Conservation (phyloP, 2,113 vertebrate genomes). For the Excalfactoria chinensis region DNA sequence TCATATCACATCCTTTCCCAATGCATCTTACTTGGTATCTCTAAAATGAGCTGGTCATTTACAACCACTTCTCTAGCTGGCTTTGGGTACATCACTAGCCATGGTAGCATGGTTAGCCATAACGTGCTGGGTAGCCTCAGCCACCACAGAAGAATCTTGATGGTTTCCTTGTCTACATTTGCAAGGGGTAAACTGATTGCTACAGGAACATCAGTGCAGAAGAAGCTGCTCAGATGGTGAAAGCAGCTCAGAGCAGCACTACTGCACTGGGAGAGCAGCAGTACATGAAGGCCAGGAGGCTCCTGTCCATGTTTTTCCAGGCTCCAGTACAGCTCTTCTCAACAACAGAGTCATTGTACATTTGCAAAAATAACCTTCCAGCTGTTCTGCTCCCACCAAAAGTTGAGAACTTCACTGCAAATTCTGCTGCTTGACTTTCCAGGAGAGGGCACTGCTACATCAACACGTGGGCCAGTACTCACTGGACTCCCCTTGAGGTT, state of each 20-base stretch:
- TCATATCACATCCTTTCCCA: background rate
- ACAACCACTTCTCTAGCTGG: background rate
- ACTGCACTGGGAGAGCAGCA: background rate
- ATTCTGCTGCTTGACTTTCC: background rate
- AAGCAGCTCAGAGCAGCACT: background rate
- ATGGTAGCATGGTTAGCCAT: no score
- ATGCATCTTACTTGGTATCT: background rate
- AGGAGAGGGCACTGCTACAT: conserved; percentile 38
- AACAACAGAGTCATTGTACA: background rate
- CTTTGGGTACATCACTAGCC: background rate
- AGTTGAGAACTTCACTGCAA: background rate
- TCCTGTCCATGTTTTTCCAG: background rate
- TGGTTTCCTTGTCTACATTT: background rate
- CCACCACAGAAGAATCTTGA: background rate
- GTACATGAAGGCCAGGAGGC: background rate
- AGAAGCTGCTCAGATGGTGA: no score
- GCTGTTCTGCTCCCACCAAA: background rate
- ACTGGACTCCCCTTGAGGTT: background rate
- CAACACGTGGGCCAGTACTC: background rate
- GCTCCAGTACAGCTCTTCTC: background rate
- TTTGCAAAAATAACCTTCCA: background rate
- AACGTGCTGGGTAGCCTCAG: background rate
- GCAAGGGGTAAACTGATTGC: background rate
- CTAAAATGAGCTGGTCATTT: background rate
- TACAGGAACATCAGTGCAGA: background rate